Evolutionary conservation across 1,140 invertebrate genomes (phyloP).

Genomic region (Leucophenga varia): DNA sequence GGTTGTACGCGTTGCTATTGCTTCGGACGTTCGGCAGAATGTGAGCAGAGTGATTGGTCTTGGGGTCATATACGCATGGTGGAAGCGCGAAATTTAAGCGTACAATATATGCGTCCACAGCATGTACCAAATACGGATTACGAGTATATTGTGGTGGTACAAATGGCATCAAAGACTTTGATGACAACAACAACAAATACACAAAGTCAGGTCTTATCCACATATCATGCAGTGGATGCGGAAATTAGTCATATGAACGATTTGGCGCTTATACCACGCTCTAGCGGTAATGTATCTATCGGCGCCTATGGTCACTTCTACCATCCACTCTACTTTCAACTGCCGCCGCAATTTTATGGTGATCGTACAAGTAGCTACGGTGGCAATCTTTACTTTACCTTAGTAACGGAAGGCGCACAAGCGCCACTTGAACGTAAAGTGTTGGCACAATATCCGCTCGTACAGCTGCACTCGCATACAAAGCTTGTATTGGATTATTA

Average conservation of each 20-base stretch:
- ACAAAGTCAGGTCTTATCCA: neutral
- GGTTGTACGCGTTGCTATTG: slow-evolving; percentile 91
- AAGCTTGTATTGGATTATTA: slow-evolving; percentile 78
- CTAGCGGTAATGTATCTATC: slow-evolving; percentile 65
- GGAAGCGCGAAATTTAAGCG: slow-evolving; percentile 60
- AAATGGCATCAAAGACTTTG: slow-evolving; percentile 34
- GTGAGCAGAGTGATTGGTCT: slow-evolving; percentile 74
- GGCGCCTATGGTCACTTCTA: slow-evolving; percentile 67
- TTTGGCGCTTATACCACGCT: slow-evolving; percentile 55
- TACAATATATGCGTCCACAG: slow-evolving; percentile 56
- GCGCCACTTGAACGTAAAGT: slow-evolving; percentile 61
- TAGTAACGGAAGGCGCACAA: slow-evolving; percentile 67
- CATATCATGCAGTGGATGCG: slow-evolving; percentile 29
- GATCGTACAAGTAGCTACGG: slow-evolving; percentile 92
- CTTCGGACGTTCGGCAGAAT: slow-evolving; percentile 77
- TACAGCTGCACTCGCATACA: slow-evolving; percentile 80
- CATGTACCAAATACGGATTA: slow-evolving; percentile 33
- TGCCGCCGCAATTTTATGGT: slow-evolving; percentile 80
- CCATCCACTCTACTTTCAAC: slow-evolving; percentile 82
- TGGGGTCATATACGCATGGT: slow-evolving; percentile 72
- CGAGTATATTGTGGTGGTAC: slow-evolving; percentile 53
- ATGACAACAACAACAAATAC: slow-evolving; percentile 13
- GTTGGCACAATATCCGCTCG: slow-evolving; percentile 70
- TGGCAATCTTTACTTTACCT: slow-evolving; percentile 80
- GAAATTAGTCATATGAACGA: slow-evolving; percentile 57